Base-by-base conservation (phyloP, 2,113 vertebrate genomes). In the Cricetomys ansorgei region DNA sequence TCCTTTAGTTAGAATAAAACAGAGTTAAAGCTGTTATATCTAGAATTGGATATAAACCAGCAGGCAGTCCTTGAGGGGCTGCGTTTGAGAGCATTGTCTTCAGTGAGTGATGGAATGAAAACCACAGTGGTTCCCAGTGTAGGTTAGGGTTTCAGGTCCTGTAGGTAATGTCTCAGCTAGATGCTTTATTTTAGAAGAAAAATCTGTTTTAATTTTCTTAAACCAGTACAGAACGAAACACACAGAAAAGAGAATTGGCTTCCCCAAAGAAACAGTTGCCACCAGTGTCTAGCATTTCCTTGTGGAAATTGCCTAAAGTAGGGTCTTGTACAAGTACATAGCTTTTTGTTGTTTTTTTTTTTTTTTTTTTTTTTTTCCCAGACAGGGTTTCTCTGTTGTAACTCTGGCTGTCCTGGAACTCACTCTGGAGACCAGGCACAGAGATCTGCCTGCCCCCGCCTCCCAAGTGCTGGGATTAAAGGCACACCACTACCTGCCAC, bases 141-240 rank as follows among this genome's bases (percentile, higher is more conserved):
- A 84, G 25, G 59, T 57, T 69, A 77, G 3, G 34, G 73, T 65
- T 69, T 62, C 7, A 83, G n/a, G 10, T 70, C 12, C 43, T 96
- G 45, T 31, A 7, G 11, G 43, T 79, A 96, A 64, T 23, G 84
- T 80, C 50, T 69, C 27, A 31, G 73, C 17, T 48, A 21, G 3
- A 43, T 25, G 89, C 11, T 84, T 70, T 86, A 86, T 85, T 96
- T 93, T 80, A 73, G 73, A 81, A 94, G 21, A 37, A 93, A 90
- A 79, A 72, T 62, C 19, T 17, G 29, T 16, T 85, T 53, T 34
- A 81, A 37, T 11, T 59, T 3, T 25, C 53, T 37, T 8, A 34
- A 92, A 57, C 3, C 0, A 43, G 25, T 84, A 53, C 25, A 70
- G 79, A 93, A 89, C 27, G 21, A n/a, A 64, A 85, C 25, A 73